Percentiles rank a stretch among this genome's conserved stretches.
Conservation (phyloP, 2,888 invertebrate species). For the Andrena bicolor region DNA sequence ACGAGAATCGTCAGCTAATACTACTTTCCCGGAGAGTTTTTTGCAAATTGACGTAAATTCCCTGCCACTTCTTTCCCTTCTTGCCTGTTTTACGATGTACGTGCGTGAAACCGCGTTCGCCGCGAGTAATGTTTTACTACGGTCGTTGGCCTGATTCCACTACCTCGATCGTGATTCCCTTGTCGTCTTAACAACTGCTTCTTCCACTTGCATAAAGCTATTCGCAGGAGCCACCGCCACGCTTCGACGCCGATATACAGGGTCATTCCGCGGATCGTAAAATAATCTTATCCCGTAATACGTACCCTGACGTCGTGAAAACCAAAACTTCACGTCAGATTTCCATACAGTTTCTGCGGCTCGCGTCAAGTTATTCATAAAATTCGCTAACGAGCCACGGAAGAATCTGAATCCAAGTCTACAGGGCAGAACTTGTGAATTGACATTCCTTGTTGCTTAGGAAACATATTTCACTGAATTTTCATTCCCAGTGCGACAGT, state of each 20-base stretch:
- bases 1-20: conserved; percentile 77
- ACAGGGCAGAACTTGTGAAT: not conserved
- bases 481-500: too few species aligned
- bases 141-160: conserved; percentile 60
- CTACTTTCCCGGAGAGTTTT: conserved; percentile 70
- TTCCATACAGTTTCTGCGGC: conserved; percentile 6
- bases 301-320: not conserved
- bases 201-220: conserved; percentile 40
- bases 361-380: conserved; percentile 13
- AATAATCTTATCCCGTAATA: conserved; percentile 18
- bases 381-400: not conserved
- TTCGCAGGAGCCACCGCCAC: conserved; percentile 38
- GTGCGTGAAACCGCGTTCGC: conserved; percentile 63
- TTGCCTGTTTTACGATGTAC: conserved; percentile 52
- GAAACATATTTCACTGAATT: too few species aligned
- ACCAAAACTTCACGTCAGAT: conserved; percentile 32
- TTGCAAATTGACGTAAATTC: conserved; percentile 76
- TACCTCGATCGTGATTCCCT: conserved; percentile 41
- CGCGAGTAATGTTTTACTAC: conserved; percentile 64
- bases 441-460: not conserved
- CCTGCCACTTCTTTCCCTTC: conserved; percentile 36
- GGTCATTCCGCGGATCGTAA: conserved; percentile 27
- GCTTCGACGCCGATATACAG: conserved; percentile 14
- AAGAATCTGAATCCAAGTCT: not conserved
- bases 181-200: conserved; percentile 47